A percentile compares a stretch with the other conserved stretches of the same genome.
Evolutionary conservation across 1,140 invertebrate species (phyloP).

Genomic region (Zaprionus tsacasi): DNA sequence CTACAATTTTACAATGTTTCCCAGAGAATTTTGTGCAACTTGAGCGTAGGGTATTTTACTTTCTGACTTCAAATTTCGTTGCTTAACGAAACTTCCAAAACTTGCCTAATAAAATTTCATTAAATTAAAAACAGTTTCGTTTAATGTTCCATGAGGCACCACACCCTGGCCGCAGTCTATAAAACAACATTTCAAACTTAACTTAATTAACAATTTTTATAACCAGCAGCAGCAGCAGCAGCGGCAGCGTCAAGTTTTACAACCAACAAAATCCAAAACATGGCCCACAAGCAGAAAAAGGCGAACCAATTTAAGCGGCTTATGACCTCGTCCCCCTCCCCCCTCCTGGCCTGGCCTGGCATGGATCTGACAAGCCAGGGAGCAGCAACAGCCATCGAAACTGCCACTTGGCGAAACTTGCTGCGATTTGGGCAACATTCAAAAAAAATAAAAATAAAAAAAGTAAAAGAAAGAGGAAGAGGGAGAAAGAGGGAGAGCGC

Average conservation of each 20-base stretch:
- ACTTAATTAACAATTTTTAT: slow-evolving; percentile 74
- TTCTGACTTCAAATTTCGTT: not conserved
- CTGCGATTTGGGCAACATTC: slow-evolving; percentile 22
- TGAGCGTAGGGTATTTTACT: no score
- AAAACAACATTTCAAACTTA: slow-evolving; percentile 71
- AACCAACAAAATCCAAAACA: slow-evolving; percentile 45
- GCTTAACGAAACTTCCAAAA: not conserved
- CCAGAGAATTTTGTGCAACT: no score
- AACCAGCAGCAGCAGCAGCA: slow-evolving; percentile 28
- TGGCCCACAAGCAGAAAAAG: slow-evolving; percentile 37
- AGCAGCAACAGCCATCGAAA: slow-evolving; percentile 17
- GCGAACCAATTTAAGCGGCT: slow-evolving; percentile 66
- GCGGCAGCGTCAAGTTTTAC: slow-evolving; percentile 15
- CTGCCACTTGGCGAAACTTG: slow-evolving; percentile 33
- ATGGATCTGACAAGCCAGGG: slow-evolving; percentile 4
- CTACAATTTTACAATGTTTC: no score
- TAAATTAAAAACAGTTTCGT: slow-evolving; percentile 4
- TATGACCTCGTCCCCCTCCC: slow-evolving; percentile 30
- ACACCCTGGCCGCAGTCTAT: slow-evolving; percentile 34
- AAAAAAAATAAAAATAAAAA: slow-evolving; percentile 5
- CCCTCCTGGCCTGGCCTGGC: not conserved
- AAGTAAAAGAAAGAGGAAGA: slow-evolving; percentile 3
- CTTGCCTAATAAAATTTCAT: not conserved
- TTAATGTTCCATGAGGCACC: not conserved
- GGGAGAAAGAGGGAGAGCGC: slow-evolving; percentile 23